Conservation (phyloP, 2,113 vertebrate species). For the Crotalus tigris region DNA sequence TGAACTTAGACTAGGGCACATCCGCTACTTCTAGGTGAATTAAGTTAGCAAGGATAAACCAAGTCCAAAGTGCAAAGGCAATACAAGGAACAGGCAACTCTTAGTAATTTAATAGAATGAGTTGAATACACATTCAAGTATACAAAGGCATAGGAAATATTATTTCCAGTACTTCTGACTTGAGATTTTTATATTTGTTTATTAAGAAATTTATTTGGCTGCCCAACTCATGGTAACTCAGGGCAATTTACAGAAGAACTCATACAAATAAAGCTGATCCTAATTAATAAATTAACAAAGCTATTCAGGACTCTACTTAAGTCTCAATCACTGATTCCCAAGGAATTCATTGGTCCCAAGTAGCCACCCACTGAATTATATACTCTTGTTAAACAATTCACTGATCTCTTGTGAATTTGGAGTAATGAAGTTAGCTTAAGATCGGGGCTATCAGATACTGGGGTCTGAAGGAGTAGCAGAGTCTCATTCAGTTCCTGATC, state of each 20-base stretch:
- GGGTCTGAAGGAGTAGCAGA: background rate
- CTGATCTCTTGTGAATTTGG: background rate
- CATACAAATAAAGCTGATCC: background rate
- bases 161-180: background rate
- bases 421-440: background rate
- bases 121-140: background rate
- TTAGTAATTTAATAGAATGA: background rate
- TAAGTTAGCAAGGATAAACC: background rate
- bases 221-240: no score
- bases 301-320: background rate
- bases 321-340: background rate
- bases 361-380: background rate
- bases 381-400: background rate
- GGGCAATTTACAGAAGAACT: background rate
- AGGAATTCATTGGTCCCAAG: background rate
- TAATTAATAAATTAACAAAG: background rate
- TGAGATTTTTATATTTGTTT: background rate
- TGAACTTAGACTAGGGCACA: background rate
- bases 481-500: background rate
- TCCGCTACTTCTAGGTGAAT: background rate
- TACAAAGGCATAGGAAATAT: background rate
- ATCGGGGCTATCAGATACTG: background rate
- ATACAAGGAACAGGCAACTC: background rate
- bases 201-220: background rate
- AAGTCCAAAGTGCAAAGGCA: background rate